Base-by-base conservation (phyloP, 2,797 vertebrate species). In the Sebastes nivosus region DNA sequence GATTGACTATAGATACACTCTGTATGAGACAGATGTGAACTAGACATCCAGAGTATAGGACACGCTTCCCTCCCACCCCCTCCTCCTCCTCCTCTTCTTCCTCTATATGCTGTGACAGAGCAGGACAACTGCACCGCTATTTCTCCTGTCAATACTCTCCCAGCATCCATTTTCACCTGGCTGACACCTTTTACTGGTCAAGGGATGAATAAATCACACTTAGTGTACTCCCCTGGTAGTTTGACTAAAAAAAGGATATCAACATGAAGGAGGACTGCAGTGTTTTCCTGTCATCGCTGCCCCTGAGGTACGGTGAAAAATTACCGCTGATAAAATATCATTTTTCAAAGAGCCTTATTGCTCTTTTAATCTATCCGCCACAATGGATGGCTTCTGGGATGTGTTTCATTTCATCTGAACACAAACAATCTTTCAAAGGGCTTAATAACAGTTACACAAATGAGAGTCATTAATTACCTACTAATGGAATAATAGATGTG, bases 201-300 rank as follows among this genome's bases (percentile, higher is more conserved):
- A 88, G 96, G 96, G 96, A 97, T 96, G 97, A 98, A 99, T 98
- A 97, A 98, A 98, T 99, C 98, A 99, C 96, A 97, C 96, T 95
- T 96, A 95, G 94, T 95, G 91, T 96, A 95, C 96, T 98, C 97
- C 97, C 98, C 92, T 94, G 96, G 93, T 96, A 96, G 94, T 95
- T 96, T 93, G 94, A 93, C 95, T 95, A 96, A 96, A 97, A 97
- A 97, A 97, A 97, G 94, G 93, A 95, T 96, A 96, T 96, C 96
- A 96, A 96, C 95, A 96, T 97, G 97, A 99, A 99, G 97, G 97
- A 98, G 95, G 96, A 97, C 97, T 96, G 94, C 95, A 96, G 93
- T 95, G 96, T 97, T 96, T 96, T 95, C 93, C 96, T 98, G 98
- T 98, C 97, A 98, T 95, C 73, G 67, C 81, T 92, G 96, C 95